Conservation (phyloP, 2,888 invertebrate genomes). For the Sericinus montela region DNA sequence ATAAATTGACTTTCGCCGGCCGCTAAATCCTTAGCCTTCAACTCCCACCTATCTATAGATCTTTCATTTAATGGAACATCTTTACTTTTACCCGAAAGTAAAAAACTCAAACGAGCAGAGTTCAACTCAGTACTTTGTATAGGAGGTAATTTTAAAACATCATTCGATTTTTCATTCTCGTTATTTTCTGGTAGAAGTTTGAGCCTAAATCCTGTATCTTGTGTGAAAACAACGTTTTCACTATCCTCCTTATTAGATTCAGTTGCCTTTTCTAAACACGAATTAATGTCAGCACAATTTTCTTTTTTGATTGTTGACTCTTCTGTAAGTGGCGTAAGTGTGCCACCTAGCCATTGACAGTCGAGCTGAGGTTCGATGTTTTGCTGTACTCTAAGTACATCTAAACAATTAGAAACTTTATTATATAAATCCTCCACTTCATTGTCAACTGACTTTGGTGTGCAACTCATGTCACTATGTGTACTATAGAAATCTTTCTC, state of each 20-base stretch:
- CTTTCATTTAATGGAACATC: slow-evolving; percentile 33
- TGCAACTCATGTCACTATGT: slow-evolving; percentile 38
- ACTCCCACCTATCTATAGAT: slow-evolving; percentile 44
- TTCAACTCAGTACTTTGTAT: slow-evolving; percentile 40
- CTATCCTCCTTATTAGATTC: slow-evolving; percentile 23
- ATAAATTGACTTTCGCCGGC: slow-evolving; percentile 54
- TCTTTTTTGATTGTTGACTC: slow-evolving; percentile 50
- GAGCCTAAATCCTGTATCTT: slow-evolving; percentile 41
- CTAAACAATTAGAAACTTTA: slow-evolving; percentile 43
- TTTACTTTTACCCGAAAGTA: slow-evolving; percentile 39
- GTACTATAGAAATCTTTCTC: not conserved
- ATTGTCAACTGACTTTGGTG: slow-evolving; percentile 47
- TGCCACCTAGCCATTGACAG: slow-evolving; percentile 34
- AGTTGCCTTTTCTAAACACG: slow-evolving; percentile 25
- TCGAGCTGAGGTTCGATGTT: slow-evolving; percentile 28
- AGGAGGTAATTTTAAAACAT: slow-evolving; percentile 53
- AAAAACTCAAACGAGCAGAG: slow-evolving; percentile 41
- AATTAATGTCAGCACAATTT: slow-evolving; percentile 43
- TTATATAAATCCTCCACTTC: slow-evolving; percentile 56
- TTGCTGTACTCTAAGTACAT: slow-evolving; percentile 30
- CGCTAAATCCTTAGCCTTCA: slow-evolving; percentile 43
- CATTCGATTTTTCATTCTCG: slow-evolving; percentile 21
- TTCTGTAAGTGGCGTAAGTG: slow-evolving; percentile 61
- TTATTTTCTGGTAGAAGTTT: slow-evolving; percentile 34
- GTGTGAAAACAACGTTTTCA: slow-evolving; percentile 40